Evolutionary conservation across 1,140 invertebrate species (phyloP).

Genomic region (Gryllus bimaculatus): DNA sequence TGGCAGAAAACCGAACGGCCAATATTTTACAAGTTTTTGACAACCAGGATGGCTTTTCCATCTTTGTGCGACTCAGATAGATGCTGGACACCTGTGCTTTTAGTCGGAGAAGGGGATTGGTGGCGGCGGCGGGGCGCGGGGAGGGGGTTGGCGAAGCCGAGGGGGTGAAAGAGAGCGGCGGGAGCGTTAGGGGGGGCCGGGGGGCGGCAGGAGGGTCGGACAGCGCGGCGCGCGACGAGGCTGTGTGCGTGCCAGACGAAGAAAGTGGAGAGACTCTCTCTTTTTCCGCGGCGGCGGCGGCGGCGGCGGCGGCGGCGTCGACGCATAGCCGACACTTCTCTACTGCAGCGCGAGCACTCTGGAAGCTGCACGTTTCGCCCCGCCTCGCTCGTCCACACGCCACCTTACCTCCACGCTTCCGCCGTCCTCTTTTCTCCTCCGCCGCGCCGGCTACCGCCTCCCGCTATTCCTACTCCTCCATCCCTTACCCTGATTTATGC

Average conservation of each 20-base stretch:
- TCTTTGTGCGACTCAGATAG: slow-evolving; percentile 24
- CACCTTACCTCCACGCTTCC: neutral
- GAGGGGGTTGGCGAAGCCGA: slow-evolving; percentile 18
- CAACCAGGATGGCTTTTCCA: slow-evolving; percentile 28
- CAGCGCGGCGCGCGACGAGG: neutral
- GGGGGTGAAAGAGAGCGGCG: slow-evolving; percentile 24
- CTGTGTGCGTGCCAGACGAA: neutral
- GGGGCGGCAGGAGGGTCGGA: neutral
- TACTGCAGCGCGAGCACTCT: no score
- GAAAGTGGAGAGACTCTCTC: neutral
- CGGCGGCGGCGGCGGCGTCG: no score
- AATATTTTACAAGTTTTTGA: slow-evolving; percentile 29
- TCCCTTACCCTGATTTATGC: slow-evolving; percentile 34
- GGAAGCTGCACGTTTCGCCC: no score
- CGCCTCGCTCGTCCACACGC: slow-evolving; percentile 3
- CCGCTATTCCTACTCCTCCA: neutral
- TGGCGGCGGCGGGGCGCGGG: slow-evolving; percentile 27
- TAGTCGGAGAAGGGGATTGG: slow-evolving; percentile 25
- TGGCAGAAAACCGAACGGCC: slow-evolving; percentile 38
- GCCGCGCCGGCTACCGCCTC: neutral
- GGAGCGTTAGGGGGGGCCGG: slow-evolving; percentile 6
- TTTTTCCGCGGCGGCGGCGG: neutral
- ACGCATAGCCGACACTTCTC: no score
- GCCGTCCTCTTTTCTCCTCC: slow-evolving; percentile 7
- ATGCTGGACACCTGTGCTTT: slow-evolving; percentile 23